Conservation (phyloP, 2,113 vertebrate species). For the Psophia crepitans region DNA sequence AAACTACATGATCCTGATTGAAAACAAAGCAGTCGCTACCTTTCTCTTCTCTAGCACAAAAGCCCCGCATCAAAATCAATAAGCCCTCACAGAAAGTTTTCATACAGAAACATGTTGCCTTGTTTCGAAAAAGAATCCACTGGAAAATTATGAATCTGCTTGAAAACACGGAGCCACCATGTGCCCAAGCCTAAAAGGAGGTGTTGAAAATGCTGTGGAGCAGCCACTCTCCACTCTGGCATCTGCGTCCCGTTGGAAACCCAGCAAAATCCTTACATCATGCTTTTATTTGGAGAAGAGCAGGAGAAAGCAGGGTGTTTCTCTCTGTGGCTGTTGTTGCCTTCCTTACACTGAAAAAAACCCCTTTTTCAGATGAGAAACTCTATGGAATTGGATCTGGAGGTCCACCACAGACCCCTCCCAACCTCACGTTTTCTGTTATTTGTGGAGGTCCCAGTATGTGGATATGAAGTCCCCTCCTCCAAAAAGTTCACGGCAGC, state of each 20-base stretch:
- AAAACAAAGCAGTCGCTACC: not conserved
- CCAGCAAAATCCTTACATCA: not conserved
- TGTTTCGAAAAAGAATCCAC: not conserved
- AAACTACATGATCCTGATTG: accelerated
- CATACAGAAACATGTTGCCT: not conserved
- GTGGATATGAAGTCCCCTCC: not conserved
- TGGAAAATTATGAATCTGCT: not conserved
- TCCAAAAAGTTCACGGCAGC: not conserved
- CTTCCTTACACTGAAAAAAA: not conserved
- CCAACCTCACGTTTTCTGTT: not conserved
- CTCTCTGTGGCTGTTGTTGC: not conserved
- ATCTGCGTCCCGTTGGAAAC: not conserved
- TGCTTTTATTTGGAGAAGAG: not conserved
- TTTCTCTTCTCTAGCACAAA: not conserved
- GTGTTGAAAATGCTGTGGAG: not conserved
- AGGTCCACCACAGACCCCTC: not conserved
- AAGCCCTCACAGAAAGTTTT: not conserved
- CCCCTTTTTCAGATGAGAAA: not conserved
- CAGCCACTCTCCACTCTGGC: not conserved
- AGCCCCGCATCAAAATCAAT: not conserved
- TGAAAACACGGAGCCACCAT: not conserved
- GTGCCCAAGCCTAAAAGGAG: not conserved
- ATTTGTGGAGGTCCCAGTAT: not conserved
- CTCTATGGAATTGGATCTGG: not conserved
- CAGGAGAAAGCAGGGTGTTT: not conserved